Base-by-base conservation (phyloP, 2,113 vertebrate species). In the Alosa alosa region DNA sequence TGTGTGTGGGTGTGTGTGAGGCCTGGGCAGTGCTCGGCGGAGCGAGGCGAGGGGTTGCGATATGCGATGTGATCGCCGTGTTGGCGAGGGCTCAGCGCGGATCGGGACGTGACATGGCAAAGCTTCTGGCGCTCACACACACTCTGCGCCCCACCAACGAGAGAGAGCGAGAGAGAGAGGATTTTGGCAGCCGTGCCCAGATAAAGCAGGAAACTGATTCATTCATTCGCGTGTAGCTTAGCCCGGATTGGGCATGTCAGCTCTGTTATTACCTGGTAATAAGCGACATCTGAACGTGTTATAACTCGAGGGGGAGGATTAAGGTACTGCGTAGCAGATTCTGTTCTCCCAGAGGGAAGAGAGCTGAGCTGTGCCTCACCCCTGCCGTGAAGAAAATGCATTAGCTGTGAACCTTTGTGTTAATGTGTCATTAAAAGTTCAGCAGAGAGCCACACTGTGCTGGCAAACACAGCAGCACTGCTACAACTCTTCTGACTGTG, bases 41-140 rank as follows among this genome's bases (percentile, higher is more conserved):
- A 64, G 60, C 60, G 20, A 60, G 60, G 20, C 7, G 20, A n/a
- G 60, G 18, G n/a, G 60, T 44, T 64, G 60, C 5, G n/a, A 64
- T 64, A 64, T n/a, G 60, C 20, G 20, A 64, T 64, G 60, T 64
- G 60, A 64, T 64, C 7, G 60, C 4, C 20, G n/a, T 7, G 60
- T 64, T 64, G 83, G 91, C 36, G 89, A 90, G 87, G 85, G 90
- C 60, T 64, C 60, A 64, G 60, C 22, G n/a, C 20, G 60, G 60
- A 64, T 9, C 22, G 22, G 60, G 60, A 64, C 60, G 60, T 64
- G 60, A 64, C 60, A 64, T 64, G 60, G 60, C 60, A 64, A 64
- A 64, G 60, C 60, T 64, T 64, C 22, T 64, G 3, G 20, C 6
- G 18, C 60, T 64, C 18, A 64, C 57, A 64, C 57, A 22, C 60